phyloP scores from a whole-genome alignment of 2,797 vertebrate species.

The Scarus forsteni region DNA sequence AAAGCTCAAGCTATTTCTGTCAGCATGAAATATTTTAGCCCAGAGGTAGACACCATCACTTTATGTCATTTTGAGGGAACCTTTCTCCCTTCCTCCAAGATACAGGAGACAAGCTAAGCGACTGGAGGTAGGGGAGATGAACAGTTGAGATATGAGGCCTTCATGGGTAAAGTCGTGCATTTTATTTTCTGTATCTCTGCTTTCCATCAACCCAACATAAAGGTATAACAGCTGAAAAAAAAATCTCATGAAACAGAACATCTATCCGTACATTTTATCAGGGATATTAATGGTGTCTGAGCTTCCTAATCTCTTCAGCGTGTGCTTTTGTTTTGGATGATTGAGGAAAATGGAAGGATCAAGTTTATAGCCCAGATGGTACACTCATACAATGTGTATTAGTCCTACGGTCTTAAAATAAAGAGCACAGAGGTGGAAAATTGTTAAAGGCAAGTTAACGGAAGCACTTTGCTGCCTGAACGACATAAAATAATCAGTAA shows the following conservation, averaged over 20 bases:
- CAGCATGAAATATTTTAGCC: constrained; percentile 39
- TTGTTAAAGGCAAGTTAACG: no score
- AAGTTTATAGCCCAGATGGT: no score
- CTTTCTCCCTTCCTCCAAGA: constrained; percentile 16
- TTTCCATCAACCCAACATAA: not conserved
- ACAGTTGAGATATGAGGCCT: constrained; percentile 4
- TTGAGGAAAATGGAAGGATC: no score
- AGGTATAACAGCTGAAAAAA: not conserved
- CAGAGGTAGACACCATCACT: constrained; percentile 35
- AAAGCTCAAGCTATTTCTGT: constrained; percentile 42
- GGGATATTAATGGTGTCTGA: no score
- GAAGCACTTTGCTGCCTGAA: no score
- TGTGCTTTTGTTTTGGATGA: no score
- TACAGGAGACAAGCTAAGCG: constrained; percentile 15
- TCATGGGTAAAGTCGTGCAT: not conserved
- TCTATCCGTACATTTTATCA: not conserved
- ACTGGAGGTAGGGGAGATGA: constrained; percentile 11
- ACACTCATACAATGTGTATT: no score
- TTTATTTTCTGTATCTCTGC: not conserved
- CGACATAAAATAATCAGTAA: no score
- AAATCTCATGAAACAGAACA: not conserved
- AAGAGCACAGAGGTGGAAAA: no score
- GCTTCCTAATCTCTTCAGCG: no score
- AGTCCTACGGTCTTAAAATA: no score
- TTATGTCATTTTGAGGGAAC: constrained; percentile 32